Base-by-base conservation (phyloP, 2,888 invertebrate genomes). In the Torymus texanus region DNA sequence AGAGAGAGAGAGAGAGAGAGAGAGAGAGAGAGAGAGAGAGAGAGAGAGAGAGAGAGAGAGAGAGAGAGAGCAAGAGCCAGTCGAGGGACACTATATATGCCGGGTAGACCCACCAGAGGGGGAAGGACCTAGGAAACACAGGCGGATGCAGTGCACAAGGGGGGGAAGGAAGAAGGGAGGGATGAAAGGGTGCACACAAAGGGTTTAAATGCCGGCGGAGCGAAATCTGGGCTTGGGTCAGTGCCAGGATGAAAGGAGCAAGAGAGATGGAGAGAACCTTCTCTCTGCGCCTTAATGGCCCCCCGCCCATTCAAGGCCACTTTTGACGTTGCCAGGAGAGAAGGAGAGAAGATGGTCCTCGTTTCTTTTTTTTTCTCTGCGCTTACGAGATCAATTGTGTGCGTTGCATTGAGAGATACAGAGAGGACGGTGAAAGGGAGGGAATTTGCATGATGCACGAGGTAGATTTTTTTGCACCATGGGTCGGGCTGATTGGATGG, bases 141-240 rank as follows among this genome's bases (percentile, higher is more conserved):
- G 8, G 14, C 41, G 41, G 41, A 41, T 41, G 41, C 41, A 4
- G 41, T 41, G 41, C 41, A 41, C 55, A 50, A 50, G 14, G 58
- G 11, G 13, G 29, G 50, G n/a, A 68, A 18, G 65, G 70, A 50
- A 51, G 71, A 14, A 51, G 65, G 29, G 13, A 58, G n/a, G 16
- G 59, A 65, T 13, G 12, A 41, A 29, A 51, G 55, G 41, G 53
- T 5, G 68, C 12, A 2, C 13, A 65, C 41, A 78, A 78, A 79
- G 65, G 70, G 74, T 79, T 79, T 79, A 79, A 74, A 78, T 74
- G 56, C 74, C 68, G 16, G 56, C 16, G 41, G 41, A 13, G 50
- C 67, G 55, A 78, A 73, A 73, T 78, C 67, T 78, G 51, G 68
- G 67, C 62, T 78, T 74, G 78, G 73, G 68, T 73, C 67, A 62